A percentile compares a stretch with the other conserved stretches of the same genome.
Conservation (phyloP, 2,888 invertebrate genomes). For the Aspidiotus rigidus region DNA sequence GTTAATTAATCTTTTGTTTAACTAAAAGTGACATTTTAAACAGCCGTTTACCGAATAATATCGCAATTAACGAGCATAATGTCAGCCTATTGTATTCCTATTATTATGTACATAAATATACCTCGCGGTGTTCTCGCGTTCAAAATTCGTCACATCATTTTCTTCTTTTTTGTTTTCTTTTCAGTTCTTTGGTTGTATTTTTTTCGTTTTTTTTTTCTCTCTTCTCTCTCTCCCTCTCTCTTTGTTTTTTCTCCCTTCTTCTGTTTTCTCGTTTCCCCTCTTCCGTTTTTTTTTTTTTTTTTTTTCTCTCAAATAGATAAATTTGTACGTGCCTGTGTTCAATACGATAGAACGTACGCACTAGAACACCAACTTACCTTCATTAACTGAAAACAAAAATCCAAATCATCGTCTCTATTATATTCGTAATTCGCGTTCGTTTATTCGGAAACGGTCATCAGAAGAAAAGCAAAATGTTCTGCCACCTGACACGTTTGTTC, state of each 20-base stretch:
- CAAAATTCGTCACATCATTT: background rate
- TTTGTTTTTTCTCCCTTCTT: too few relatives aligned
- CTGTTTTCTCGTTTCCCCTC: too few relatives aligned
- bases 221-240: constrained; percentile 5
- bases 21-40: constrained; percentile 32
- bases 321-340: background rate
- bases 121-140: background rate
- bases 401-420: constrained; percentile 20
- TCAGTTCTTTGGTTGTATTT: too few relatives aligned
- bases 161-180: background rate
- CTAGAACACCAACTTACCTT: constrained; percentile 5
- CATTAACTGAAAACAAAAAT: constrained; percentile 31
- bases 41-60: constrained; percentile 33
- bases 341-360: constrained; percentile 6
- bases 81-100: constrained; percentile 21
- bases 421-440: constrained; percentile 16
- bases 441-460: background rate
- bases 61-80: constrained; percentile 31
- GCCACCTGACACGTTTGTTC: background rate
- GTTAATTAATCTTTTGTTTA: constrained; percentile 33
- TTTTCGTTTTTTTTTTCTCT: constrained; percentile 18
- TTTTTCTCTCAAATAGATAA: background rate
- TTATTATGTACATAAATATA: constrained; percentile 13
- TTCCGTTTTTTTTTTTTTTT: background rate
- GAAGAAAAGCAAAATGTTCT: constrained; percentile 1